phyloP scores from a whole-genome alignment of 2,113 vertebrate genomes.

The Aleadryas rufinucha region DNA sequence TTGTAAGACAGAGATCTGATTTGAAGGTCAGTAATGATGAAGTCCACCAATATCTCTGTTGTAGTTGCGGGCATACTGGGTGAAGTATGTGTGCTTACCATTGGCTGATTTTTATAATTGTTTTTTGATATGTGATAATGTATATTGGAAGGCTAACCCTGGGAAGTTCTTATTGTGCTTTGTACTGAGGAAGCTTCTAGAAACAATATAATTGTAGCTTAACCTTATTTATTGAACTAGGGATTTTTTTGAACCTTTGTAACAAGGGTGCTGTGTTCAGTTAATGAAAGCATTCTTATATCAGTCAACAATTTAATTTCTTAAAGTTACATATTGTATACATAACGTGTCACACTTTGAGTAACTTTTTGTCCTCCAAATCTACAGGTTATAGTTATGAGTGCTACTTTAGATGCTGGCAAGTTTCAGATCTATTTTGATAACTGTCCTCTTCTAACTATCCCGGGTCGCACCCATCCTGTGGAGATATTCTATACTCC shows the following conservation, averaged over 20 bases:
- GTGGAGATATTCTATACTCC: slow-evolving; percentile 98
- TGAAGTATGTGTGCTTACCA: not conserved
- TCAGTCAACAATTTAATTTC: not conserved
- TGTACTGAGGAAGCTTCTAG: not conserved
- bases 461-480: slow-evolving; percentile 93
- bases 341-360: not conserved
- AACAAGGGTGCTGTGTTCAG: not conserved
- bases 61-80: not conserved
- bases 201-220: not conserved
- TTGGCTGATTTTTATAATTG: not conserved
- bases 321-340: not conserved
- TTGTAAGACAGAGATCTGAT: slow-evolving; percentile 90
- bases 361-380: not conserved
- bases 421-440: slow-evolving; percentile 98
- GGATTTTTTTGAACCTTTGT: not conserved
- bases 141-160: not conserved
- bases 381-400: slow-evolving; percentile 93
- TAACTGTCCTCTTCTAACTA: slow-evolving; percentile 92
- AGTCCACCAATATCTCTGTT: not conserved
- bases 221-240: not conserved
- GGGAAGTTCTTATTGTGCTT: not conserved
- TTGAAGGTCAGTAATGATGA: slow-evolving; percentile 82
- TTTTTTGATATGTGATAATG: not conserved
- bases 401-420: slow-evolving; percentile 93
- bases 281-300: not conserved